Conservation (phyloP, 2,888 invertebrate genomes). For the Spisula subtruncata region DNA sequence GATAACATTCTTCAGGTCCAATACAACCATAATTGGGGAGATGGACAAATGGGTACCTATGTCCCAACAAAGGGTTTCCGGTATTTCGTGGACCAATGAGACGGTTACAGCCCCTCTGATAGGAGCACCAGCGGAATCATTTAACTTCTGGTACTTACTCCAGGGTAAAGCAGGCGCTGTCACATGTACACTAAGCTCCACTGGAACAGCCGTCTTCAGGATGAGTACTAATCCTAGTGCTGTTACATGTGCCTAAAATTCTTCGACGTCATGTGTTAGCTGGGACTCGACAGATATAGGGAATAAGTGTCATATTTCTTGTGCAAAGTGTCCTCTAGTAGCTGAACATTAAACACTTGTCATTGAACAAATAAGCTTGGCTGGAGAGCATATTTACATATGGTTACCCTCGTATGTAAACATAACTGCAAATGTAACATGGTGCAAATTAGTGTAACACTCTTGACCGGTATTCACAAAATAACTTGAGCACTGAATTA, state of each 20-base stretch:
- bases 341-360: no score
- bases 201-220: constrained; percentile 58
- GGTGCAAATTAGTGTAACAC: no score
- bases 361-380: no score
- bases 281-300: no score
- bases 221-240: constrained; percentile 49
- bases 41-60: constrained; percentile 82
- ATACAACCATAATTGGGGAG: constrained; percentile 76
- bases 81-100: constrained; percentile 66
- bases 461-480: no score
- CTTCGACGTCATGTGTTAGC: neutral
- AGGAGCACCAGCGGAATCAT: constrained; percentile 75
- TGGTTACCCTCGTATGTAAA: no score
- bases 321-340: no score
- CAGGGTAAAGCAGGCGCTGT: constrained; percentile 50
- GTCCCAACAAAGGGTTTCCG: constrained; percentile 77
- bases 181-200: constrained; percentile 49
- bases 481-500: no score
- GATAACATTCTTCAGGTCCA: constrained; percentile 48
- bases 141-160: constrained; percentile 72
- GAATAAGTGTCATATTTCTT: no score
- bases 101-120: constrained; percentile 70
- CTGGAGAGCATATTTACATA: no score
- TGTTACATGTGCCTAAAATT: constrained; percentile 46
- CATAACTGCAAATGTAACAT: no score